Evolutionary conservation across 2,797 vertebrate species (phyloP).

Genomic region (Adelosebastes latens): DNA sequence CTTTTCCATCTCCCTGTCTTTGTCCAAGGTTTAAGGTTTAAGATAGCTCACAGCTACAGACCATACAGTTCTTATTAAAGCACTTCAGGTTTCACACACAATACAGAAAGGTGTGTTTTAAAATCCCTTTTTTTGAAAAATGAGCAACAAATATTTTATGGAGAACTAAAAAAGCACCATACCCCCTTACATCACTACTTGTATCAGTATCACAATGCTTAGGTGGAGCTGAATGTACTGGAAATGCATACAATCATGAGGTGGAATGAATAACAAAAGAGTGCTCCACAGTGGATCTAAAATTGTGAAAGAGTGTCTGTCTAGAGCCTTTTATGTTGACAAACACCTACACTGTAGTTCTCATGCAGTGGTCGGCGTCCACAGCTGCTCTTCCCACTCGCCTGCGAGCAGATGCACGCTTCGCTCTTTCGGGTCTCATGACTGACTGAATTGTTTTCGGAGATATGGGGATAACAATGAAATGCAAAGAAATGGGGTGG

Average conservation of each 20-base stretch:
- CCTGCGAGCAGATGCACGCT: conserved; percentile 57
- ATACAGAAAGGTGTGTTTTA: conserved; percentile 22
- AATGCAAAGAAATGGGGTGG: conserved; percentile 66
- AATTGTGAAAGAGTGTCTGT: conserved; percentile 49
- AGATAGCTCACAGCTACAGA: conserved; percentile 56
- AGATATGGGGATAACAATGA: conserved; percentile 45
- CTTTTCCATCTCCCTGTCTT: conserved; percentile 59
- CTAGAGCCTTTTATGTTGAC: conserved; percentile 56
- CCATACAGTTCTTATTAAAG: conserved; percentile 50
- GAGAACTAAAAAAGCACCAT: conserved; percentile 23
- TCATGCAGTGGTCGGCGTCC: conserved; percentile 58
- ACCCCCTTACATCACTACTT: conserved; percentile 10
- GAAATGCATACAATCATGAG: conserved; percentile 26
- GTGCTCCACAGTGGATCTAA: conserved; percentile 5
- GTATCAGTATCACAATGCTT: conserved; percentile 18
- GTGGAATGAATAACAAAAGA: conserved; percentile 39
- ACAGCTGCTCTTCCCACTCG: conserved; percentile 71
- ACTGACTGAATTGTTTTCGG: conserved; percentile 53
- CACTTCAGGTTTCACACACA: conserved; percentile 40
- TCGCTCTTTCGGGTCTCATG: conserved; percentile 45
- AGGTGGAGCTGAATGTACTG: conserved; percentile 23
- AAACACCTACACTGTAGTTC: conserved; percentile 73
- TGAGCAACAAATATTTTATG: not conserved
- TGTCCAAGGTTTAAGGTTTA: conserved; percentile 62
- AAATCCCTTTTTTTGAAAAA: conserved; percentile 26